These are phyloP conservation scores for Phylloscopus trochiloides DNA, from an alignment of 2,113 vertebrate species.

Conservation along the genomic window DNA sequence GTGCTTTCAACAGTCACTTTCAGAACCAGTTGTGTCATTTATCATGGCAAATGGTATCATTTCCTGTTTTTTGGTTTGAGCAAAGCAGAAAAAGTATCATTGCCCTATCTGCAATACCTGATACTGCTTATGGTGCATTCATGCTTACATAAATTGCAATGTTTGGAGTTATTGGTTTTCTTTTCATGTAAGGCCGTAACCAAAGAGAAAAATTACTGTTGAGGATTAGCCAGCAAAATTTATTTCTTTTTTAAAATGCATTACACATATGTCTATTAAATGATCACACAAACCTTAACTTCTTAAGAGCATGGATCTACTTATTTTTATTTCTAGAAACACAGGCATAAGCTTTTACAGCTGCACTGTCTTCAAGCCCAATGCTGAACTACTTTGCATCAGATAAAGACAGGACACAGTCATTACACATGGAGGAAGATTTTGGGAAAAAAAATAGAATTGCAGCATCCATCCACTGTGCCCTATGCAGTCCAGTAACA, in stretches of 20 bases:
- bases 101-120: not conserved
- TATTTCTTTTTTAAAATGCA: not conserved
- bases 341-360: not conserved
- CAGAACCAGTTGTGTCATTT: constrained; percentile 29
- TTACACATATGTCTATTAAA: not conserved
- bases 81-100: not conserved
- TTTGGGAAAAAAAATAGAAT: not conserved
- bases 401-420: not conserved
- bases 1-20: constrained; percentile 48
- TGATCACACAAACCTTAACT: not conserved
- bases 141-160: not conserved
- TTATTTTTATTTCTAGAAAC: not conserved
- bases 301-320: not conserved
- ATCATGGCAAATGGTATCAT: constrained; percentile 23
- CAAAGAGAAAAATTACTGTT: not conserved
- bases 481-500: not conserved
- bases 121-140: not conserved
- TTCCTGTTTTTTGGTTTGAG: constrained; percentile 17
- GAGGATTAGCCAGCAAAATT: not conserved
- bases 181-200: not conserved
- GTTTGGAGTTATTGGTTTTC: not conserved
- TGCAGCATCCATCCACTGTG: not conserved
- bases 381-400: not conserved
- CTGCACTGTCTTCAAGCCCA: not conserved
- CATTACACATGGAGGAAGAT: not conserved